Percentiles rank a stretch among this genome's conserved stretches.
Evolutionary conservation across 2,888 invertebrate genomes (phyloP).

Genomic region (Athalia circularis): DNA sequence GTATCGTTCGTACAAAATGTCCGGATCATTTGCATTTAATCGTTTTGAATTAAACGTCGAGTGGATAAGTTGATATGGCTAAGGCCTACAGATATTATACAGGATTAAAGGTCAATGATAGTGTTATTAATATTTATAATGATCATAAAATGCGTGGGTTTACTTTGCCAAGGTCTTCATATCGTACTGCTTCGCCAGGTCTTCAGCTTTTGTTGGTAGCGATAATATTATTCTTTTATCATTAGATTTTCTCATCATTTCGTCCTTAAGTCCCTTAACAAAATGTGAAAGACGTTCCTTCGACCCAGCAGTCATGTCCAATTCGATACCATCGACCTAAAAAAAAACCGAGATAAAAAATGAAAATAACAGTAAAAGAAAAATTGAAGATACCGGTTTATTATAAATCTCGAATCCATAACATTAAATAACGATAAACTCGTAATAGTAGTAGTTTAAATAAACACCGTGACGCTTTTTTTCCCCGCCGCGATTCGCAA

Average conservation of each 20-base stretch:
- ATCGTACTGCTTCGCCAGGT: slow-evolving; percentile 83
- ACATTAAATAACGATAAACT: too few species aligned
- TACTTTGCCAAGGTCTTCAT: slow-evolving; percentile 80
- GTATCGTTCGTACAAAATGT: slow-evolving; percentile 2
- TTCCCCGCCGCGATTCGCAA: too few species aligned
- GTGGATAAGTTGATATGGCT: not conserved
- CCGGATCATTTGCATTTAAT: slow-evolving; percentile 19
- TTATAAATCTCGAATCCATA: not conserved
- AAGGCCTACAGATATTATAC: not conserved
- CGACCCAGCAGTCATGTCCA: slow-evolving; percentile 76
- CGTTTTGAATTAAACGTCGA: not conserved
- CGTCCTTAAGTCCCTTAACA: slow-evolving; percentile 71
- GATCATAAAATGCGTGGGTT: slow-evolving; percentile 52
- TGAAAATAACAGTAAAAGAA: not conserved
- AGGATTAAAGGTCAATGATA: slow-evolving; percentile 31
- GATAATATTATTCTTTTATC: slow-evolving; percentile 77
- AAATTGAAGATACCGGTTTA: not conserved
- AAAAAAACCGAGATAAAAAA: not conserved
- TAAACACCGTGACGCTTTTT: too few species aligned
- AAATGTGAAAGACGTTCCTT: slow-evolving; percentile 75
- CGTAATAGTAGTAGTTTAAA: too few species aligned
- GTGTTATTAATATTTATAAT: slow-evolving; percentile 23
- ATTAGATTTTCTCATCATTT: slow-evolving; percentile 73
- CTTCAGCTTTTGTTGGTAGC: slow-evolving; percentile 81
- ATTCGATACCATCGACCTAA: slow-evolving; percentile 77